Evolutionary conservation across 2,888 invertebrate species (phyloP).

Genomic region (Tinea trinotella): DNA sequence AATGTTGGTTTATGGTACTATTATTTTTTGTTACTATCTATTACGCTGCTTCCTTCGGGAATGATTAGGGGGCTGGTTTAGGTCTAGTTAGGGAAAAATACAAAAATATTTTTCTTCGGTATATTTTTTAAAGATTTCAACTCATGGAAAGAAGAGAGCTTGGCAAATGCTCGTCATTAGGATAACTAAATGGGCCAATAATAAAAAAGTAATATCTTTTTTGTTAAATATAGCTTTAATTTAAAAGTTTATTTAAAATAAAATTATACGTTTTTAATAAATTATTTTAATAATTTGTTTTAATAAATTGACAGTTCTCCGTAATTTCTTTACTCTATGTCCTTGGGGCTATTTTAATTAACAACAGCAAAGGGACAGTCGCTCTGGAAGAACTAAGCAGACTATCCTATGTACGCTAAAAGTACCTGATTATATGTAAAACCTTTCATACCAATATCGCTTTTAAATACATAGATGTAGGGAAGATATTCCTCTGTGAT

Average conservation of each 20-base stretch:
- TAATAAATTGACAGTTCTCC: not conserved
- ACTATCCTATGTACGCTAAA: not conserved
- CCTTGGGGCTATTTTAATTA: conserved; percentile 43
- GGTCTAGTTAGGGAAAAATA: no score
- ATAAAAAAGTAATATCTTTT: no score
- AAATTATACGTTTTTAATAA: no score
- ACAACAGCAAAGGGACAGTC: conserved; percentile 34
- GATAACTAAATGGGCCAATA: no score
- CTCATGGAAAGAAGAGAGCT: no score
- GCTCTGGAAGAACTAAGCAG: conserved; percentile 14
- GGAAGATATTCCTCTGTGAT: not conserved
- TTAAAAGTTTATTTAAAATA: no score
- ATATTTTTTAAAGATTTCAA: no score
- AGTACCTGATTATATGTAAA: conserved; percentile 4
- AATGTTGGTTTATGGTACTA: not conserved
- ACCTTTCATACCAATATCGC: not conserved
- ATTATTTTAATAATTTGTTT: not conserved
- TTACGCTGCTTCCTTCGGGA: not conserved
- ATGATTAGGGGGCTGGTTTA: not conserved
- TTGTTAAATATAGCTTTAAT: no score
- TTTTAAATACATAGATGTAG: not conserved
- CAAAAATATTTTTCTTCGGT: no score
- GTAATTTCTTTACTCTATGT: conserved; percentile 6
- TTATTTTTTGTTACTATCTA: conserved; percentile 5
- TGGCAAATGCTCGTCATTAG: no score